Evolutionary conservation across 2,797 vertebrate genomes (phyloP).

Genomic region (Serranus cabrilla): DNA sequence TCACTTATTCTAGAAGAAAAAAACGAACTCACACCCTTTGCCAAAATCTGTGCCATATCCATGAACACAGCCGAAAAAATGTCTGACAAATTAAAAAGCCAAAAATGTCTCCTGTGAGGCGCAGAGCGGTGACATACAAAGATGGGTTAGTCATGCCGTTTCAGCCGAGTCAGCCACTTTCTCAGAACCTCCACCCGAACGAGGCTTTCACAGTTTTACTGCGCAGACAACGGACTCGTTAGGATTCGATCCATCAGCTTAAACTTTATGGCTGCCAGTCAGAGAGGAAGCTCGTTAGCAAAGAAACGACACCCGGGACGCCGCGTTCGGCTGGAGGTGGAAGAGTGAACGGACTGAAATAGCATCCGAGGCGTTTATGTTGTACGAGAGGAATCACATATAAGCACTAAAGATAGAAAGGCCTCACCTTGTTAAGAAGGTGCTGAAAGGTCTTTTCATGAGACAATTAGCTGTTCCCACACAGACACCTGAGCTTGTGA

Average conservation of each 20-base stretch:
- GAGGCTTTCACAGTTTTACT: slow-evolving; percentile 20
- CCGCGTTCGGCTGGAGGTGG: neutral
- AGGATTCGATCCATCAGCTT: slow-evolving; percentile 7
- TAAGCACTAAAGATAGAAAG: slow-evolving; percentile 1
- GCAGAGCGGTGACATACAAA: neutral
- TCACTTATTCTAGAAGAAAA: too few species aligned
- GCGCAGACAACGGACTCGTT: neutral
- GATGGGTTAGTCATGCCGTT: neutral
- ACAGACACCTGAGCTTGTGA: slow-evolving; percentile 9
- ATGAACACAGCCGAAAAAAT: too few species aligned
- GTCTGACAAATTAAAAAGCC: too few species aligned
- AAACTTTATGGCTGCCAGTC: slow-evolving; percentile 9
- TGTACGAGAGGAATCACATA: neutral
- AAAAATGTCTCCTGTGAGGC: too few species aligned
- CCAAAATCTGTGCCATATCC: too few species aligned
- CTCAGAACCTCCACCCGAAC: slow-evolving; percentile 19
- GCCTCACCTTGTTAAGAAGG: slow-evolving; percentile 14
- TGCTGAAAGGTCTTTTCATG: slow-evolving; percentile 7
- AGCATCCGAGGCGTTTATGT: slow-evolving; percentile 16
- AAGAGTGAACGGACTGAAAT: neutral
- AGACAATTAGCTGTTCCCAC: neutral
- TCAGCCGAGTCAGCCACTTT: slow-evolving; percentile 14
- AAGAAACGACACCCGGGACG: slow-evolving; percentile 4
- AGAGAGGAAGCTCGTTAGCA: slow-evolving; percentile 12
- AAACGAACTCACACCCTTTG: too few species aligned